Base-by-base conservation (phyloP, 1,140 invertebrate species). In the Pseudomyrmex flavicornis region DNA sequence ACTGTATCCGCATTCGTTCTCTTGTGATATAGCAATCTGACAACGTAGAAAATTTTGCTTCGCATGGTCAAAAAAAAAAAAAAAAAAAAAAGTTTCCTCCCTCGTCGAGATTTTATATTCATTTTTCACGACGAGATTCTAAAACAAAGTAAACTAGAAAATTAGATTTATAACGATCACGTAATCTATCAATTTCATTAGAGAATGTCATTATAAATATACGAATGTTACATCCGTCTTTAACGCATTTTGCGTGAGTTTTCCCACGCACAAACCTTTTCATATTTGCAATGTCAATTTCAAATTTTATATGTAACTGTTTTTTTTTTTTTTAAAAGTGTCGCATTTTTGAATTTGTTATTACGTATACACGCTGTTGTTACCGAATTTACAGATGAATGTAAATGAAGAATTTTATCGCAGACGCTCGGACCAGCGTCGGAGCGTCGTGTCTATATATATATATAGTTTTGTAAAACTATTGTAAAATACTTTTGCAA, bases 401-500 rank as follows among this genome's bases (percentile, higher is more conserved):
- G 22, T 65, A 48, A 26, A 35, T 63, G 59, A 56, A 20, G 44
- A 48, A 15, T 62, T 26, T 73, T 82, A 52, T 35, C 35, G 56
- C 17, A 54, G 35, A 82, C 44, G 58, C 8, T 59, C 15, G 26
- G 26, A 26, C 3, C 26, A 26, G 26, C 26, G 26, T 10, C 63
- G 12, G 35, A 44, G 58, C 17, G 59, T 80, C 10, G 79, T 52
- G 59, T 44, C 70, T 54, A 52, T 65, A 35, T 35, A 35, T 26
- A 22, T 35, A 7, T 7, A 35, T 35, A 35, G 35, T 35, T 35
- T 59, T 83, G 82, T 83, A 79, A 68, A 83, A 83, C 77, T 83
- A 1, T 20, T 83, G 82, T 83, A 79, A 83, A 59, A 83, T 76
- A 76, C n/a, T 46, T 83, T 35, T 50, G 22, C 15, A 50, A 65